These are phyloP conservation scores for Stictocephala bisonia DNA, from an alignment of 2,888 invertebrate genomes.

Conservation along the genomic window DNA sequence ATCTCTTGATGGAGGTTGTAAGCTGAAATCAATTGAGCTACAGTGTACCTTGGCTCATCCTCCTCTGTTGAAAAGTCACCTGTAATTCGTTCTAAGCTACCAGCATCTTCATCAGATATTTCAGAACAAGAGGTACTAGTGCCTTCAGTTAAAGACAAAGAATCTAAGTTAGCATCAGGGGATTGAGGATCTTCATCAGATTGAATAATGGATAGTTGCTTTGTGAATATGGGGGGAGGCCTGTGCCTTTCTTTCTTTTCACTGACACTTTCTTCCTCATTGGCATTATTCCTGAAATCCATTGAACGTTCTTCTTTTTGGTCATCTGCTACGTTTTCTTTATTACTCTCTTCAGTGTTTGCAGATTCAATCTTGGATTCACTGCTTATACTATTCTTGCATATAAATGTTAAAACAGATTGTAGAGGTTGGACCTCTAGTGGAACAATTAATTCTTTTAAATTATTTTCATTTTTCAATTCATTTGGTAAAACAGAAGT, in stretches of 20 bases:
- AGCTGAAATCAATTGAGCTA: slow-evolving; percentile 66
- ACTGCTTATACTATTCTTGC: slow-evolving; percentile 38
- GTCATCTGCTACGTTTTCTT: slow-evolving; percentile 47
- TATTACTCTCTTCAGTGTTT: slow-evolving; percentile 39
- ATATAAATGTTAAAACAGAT: slow-evolving; percentile 43
- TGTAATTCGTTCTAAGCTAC: slow-evolving; percentile 50
- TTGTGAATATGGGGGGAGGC: slow-evolving; percentile 29
- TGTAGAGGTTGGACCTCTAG: slow-evolving; percentile 40
- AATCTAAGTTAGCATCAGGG: slow-evolving; percentile 44
- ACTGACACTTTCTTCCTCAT: slow-evolving; percentile 28
- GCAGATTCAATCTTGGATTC: slow-evolving; percentile 35
- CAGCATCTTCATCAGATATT: slow-evolving; percentile 53
- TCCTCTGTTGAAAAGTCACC: slow-evolving; percentile 46
- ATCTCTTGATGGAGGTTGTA: slow-evolving; percentile 67
- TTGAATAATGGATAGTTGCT: slow-evolving; percentile 38
- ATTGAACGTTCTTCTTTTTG: slow-evolving; percentile 32
- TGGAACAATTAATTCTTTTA: slow-evolving; percentile 1
- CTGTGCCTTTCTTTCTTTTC: slow-evolving; percentile 33
- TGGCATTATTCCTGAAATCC: slow-evolving; percentile 21
- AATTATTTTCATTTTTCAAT: neutral
- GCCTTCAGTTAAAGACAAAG: slow-evolving; percentile 48
- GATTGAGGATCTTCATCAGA: slow-evolving; percentile 46
- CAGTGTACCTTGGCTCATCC: slow-evolving; percentile 66
- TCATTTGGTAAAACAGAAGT: neutral
- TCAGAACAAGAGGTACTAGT: slow-evolving; percentile 47